Conservation (phyloP, 1,140 invertebrate genomes). For the Dryas iulia region DNA sequence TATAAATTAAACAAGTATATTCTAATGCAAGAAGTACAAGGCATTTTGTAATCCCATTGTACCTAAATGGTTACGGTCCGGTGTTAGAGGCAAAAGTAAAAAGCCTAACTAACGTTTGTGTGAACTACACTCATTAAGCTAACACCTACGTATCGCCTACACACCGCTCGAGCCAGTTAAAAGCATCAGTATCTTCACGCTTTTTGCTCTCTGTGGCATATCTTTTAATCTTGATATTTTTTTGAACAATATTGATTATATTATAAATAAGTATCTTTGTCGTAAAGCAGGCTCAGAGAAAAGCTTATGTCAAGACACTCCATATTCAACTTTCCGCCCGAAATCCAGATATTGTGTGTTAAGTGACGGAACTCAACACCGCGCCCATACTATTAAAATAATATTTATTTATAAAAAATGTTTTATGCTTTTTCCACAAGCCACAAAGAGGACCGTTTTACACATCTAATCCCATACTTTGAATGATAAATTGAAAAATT, state of each 20-base stretch:
- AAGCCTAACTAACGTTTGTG: slow-evolving; percentile 25
- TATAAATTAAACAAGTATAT: too few species aligned
- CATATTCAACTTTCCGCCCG: not conserved
- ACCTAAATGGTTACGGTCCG: not conserved
- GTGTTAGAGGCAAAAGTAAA: not conserved
- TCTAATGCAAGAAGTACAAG: not conserved
- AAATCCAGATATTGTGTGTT: not conserved
- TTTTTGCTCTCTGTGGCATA: slow-evolving; percentile 10
- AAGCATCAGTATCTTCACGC: not conserved
- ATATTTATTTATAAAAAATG: too few species aligned
- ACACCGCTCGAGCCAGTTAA: slow-evolving; percentile 16
- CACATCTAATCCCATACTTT: too few species aligned
- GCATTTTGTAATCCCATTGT: not conserved
- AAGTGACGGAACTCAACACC: not conserved
- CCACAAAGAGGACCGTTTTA: not conserved
- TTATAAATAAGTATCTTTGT: too few species aligned
- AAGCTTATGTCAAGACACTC: too few species aligned
- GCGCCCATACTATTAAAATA: too few species aligned
- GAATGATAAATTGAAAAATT: too few species aligned
- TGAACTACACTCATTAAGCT: slow-evolving; percentile 53
- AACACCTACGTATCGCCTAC: slow-evolving; percentile 43
- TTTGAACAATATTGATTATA: not conserved
- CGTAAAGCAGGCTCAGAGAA: too few species aligned
- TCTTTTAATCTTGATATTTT: slow-evolving; percentile 1
- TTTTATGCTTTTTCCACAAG: too few species aligned